Evolutionary conservation across 2,797 vertebrate genomes (phyloP).

Genomic region (Acanthurus tractus): DNA sequence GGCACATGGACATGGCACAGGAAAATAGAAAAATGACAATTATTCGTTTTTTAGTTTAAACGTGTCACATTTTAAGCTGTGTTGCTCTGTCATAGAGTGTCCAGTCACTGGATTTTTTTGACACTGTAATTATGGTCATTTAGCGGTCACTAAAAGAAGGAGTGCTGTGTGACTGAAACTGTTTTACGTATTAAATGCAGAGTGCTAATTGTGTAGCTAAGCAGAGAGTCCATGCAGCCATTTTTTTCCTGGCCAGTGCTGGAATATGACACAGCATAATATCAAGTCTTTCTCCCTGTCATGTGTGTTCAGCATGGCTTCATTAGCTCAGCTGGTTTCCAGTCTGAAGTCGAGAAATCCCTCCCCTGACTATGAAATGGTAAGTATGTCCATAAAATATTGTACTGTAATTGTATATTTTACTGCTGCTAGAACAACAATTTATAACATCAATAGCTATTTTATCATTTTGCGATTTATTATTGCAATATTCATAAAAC

Average conservation of each 20-base stretch:
- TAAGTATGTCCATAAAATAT: conserved; percentile 59
- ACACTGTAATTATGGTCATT: no score
- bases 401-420: neutral
- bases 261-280: neutral
- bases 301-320: conserved; percentile 88
- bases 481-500: neutral
- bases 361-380: conserved; percentile 96
- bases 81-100: no score
- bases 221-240: neutral
- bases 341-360: conserved; percentile 90
- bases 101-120: no score
- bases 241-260: neutral
- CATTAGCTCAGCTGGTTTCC: conserved; percentile 87
- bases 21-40: no score
- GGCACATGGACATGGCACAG: neutral
- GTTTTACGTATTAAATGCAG: neutral
- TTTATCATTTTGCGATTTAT: neutral
- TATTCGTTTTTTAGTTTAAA: no score
- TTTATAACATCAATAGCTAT: no score
- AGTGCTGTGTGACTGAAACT: no score
- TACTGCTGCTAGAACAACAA: no score
- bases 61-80: no score
- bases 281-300: neutral
- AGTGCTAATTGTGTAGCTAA: no score
- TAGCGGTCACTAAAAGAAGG: no score